A percentile compares a stretch with the other conserved stretches of the same genome.
Evolutionary conservation across 2,888 invertebrate species (phyloP).

Genomic region (Diarsia mendica): DNA sequence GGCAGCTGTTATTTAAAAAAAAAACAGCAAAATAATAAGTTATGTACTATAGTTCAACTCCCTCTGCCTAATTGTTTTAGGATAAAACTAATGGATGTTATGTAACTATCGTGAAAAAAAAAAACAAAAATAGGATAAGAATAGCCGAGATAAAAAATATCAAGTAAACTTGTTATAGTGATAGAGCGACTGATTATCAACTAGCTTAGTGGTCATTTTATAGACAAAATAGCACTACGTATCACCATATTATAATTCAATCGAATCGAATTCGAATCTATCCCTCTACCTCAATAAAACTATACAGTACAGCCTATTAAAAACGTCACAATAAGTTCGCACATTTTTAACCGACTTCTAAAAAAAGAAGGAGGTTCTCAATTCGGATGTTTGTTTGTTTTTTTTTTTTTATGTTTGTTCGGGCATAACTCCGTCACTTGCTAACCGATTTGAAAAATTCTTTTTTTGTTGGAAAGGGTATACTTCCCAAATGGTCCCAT

Average conservation of each 20-base stretch:
- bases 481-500: too few relatives aligned
- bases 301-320: background rate
- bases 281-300: slow-evolving; percentile 1
- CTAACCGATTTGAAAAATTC: too few relatives aligned
- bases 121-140: too few relatives aligned
- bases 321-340: slow-evolving; percentile 34
- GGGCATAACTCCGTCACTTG: too few relatives aligned
- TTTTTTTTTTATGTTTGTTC: too few relatives aligned
- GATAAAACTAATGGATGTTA: background rate
- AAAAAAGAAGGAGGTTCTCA: too few relatives aligned
- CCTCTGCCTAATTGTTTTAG: background rate
- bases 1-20: background rate
- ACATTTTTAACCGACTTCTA: too few relatives aligned
- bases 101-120: background rate
- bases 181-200: background rate
- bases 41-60: background rate
- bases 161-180: too few relatives aligned
- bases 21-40: background rate
- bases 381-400: too few relatives aligned
- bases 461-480: too few relatives aligned
- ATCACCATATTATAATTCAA: background rate
- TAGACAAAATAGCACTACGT: background rate
- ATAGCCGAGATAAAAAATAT: too few relatives aligned
- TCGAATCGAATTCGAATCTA: too few relatives aligned
- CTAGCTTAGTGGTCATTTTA: background rate